Base-by-base conservation (phyloP, 2,113 vertebrate species). In the Dipodomys stephensi region DNA sequence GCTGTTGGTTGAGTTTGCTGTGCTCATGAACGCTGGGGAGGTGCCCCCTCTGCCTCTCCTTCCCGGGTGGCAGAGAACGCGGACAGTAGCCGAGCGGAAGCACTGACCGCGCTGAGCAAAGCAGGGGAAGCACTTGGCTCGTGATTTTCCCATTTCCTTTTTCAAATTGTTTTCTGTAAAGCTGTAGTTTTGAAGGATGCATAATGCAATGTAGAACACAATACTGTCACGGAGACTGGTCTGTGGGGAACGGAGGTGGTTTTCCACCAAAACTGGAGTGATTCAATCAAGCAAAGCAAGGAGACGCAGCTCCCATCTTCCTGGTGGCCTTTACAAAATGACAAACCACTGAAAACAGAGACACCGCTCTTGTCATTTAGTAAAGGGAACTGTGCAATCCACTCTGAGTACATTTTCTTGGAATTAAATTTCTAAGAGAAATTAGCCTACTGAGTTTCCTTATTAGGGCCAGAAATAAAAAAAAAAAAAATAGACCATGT, bases 371-470 rank as follows among this genome's bases (percentile, higher is more conserved):
- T 91, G 18, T n/a, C 80, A 79, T 84, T 81, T 84, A 57, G 16
- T 89, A 76, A 78, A 90, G 19, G n/a, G 39, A 69, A 44, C 49
- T 71, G 87, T 74, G 92, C 84, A 81, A 65, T 85, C 16, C 15
- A 35, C 53, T 80, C 76, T 30, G 20, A 46, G 28, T 68, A 8
- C 23, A 13, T 57, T 68, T 93, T 87, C 6, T 30, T 49, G 11
- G 16, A 19, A 28, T 39, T 89, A 72, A 79, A 67, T 95, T 87
- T 60, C 72, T 80, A 86, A 83, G 93, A 96, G 76, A 92, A 83
- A 69, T 74, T 68, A 88, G 64, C 22, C 78, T 80, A 69, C 10
- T n/a, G 28, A 22, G 18, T 96, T 83, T 93, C 30, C 71, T 88
- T 74, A 18, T 73, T 68, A 77, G 28, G 28, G 2, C 19, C 77